phyloP scores from a whole-genome alignment of 2,888 invertebrate species.

The Trimorus sp. region DNA sequence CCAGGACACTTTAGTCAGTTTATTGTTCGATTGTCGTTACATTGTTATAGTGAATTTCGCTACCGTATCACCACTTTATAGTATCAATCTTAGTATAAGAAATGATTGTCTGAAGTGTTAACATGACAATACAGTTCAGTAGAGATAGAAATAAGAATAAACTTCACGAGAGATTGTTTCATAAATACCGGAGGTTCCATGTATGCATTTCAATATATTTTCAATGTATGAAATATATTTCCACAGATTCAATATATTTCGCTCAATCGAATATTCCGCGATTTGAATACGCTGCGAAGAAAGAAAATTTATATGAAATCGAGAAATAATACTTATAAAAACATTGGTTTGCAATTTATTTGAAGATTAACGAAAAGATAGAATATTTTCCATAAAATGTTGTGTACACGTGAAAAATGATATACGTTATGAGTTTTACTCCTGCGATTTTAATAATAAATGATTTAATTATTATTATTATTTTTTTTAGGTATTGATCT shows the following conservation, averaged over 20 bases:
- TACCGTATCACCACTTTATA: not conserved
- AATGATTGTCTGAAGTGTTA: slow-evolving; percentile 24
- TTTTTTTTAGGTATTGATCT: slow-evolving; percentile 53
- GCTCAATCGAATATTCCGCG: slow-evolving; percentile 32
- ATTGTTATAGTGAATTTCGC: not conserved
- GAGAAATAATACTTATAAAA: not conserved
- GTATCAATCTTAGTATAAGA: not conserved
- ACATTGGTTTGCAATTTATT: too few relatives aligned
- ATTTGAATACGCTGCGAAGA: slow-evolving; percentile 23
- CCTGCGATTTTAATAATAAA: slow-evolving; percentile 22
- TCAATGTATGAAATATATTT: slow-evolving; percentile 38
- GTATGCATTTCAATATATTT: slow-evolving; percentile 47
- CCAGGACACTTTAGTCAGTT: too few relatives aligned
- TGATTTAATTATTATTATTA: too few relatives aligned
- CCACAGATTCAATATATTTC: slow-evolving; percentile 45
- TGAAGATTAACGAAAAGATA: too few relatives aligned
- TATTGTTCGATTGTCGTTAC: too few relatives aligned
- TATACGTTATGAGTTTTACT: not conserved
- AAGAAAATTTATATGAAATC: slow-evolving; percentile 1
- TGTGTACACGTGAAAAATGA: not conserved
- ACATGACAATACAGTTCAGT: slow-evolving; percentile 17
- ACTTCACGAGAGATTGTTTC: slow-evolving; percentile 29
- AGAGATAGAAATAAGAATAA: not conserved
- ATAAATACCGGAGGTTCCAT: slow-evolving; percentile 21
- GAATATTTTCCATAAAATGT: too few relatives aligned